Evolutionary conservation across 2,888 invertebrate species (phyloP).

Genomic region (Phaedon cochleariae): DNA sequence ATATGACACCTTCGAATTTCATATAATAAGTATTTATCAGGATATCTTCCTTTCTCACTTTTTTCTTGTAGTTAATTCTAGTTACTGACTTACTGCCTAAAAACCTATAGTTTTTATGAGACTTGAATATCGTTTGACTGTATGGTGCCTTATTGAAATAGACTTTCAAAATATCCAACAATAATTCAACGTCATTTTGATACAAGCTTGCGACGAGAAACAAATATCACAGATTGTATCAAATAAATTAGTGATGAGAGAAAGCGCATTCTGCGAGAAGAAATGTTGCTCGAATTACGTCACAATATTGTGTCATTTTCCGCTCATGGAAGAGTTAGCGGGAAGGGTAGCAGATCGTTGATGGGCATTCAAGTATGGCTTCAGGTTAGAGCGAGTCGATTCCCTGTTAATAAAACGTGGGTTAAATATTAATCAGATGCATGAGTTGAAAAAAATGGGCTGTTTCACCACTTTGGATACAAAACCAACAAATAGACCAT

Average conservation of each 20-base stretch:
- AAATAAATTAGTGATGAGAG: slow-evolving; percentile 43
- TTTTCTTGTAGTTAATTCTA: neutral
- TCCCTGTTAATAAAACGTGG: slow-evolving; percentile 65
- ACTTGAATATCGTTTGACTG: neutral
- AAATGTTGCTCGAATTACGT: slow-evolving; percentile 16
- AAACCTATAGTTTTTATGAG: neutral
- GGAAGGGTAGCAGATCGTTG: slow-evolving; percentile 90
- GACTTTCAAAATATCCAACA: slow-evolving; percentile 40
- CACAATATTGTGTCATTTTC: slow-evolving; percentile 57
- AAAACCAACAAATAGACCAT: too few relatives aligned
- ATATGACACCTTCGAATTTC: too few relatives aligned
- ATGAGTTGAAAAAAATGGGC: neutral
- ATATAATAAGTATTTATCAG: too few relatives aligned
- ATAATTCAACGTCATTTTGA: slow-evolving; percentile 22
- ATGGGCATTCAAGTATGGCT: slow-evolving; percentile 76
- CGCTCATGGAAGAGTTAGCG: slow-evolving; percentile 81
- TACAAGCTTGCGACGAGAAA: slow-evolving; percentile 33
- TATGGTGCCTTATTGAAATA: slow-evolving; percentile 42
- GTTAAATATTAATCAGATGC: slow-evolving; percentile 18
- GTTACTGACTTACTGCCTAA: neutral
- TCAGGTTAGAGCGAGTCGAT: slow-evolving; percentile 79
- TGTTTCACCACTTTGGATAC: too few relatives aligned
- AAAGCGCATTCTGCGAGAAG: slow-evolving; percentile 25
- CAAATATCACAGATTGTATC: slow-evolving; percentile 37
- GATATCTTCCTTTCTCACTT: neutral